Base-by-base conservation (phyloP, 2,888 invertebrate genomes). In the Polydrusus tereticollis region DNA sequence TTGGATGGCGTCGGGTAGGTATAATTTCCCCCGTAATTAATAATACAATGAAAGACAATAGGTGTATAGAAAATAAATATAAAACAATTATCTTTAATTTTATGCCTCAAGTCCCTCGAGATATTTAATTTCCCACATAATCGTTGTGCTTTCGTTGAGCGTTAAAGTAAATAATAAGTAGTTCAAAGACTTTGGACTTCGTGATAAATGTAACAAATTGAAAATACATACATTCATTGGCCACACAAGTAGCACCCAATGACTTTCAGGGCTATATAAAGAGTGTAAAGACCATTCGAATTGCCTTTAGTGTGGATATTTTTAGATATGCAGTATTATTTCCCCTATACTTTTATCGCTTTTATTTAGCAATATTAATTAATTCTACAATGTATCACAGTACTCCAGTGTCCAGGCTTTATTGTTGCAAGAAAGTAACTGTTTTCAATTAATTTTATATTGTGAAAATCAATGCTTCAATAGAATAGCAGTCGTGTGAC, bases 191-290 rank as follows among this genome's bases (percentile, higher is more conserved):
- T 60, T 60, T 60, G 60, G 43, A 60, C 60, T 60, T 60, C 10
- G 43, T 60, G 60, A 60, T 60, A 60, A 60, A 60, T 60, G 60
- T 60, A 60, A 38, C 60, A 60, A 60, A 60, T 60, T 60, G 60
- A 43, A 60, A 60, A 60, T 60, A 29, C 60, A 60, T 60, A 60
- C 43, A 43, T 60, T 43, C 43, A 41, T 21, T 26, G 60, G 43
- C 60, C 60, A 60, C 60, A 41, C 60, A 60, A 60, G 60, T 60
- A 60, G 60, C 41, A 4, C 60, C 45, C 41, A 41, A 8, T 29
- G 26, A 26, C 60, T 43, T 43, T 60, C 43, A 43, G 14, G 43
- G 60, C 38, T 58, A 21, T n/a, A n/a, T 20, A 57, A 59, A 58
- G 33, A 36, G 36, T 21, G 38, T 58, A 58, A 58, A 60, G 60